These are phyloP conservation scores for Paramormyrops kingsleyae DNA, from an alignment of 2,113 vertebrate species.

Conservation along the genomic window DNA sequence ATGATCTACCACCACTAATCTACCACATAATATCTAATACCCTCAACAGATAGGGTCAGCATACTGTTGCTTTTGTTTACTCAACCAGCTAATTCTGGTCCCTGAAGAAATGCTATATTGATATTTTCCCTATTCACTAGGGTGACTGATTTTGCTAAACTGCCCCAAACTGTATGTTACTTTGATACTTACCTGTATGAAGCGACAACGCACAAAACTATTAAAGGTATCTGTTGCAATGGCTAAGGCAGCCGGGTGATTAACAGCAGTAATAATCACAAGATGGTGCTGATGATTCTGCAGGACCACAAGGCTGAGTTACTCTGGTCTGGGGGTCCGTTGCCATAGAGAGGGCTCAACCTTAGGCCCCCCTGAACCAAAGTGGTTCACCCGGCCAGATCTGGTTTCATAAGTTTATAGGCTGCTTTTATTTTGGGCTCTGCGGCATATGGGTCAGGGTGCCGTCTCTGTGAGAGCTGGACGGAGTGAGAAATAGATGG, in stretches of 20 bases:
- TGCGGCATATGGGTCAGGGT: slow-evolving; percentile 13
- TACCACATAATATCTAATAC: not conserved
- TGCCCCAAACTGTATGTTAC: not conserved
- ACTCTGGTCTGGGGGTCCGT: slow-evolving; percentile 8
- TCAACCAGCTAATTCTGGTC: not conserved
- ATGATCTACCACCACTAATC: not conserved
- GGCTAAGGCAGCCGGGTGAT: not conserved
- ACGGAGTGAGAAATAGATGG: not conserved
- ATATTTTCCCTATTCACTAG: not conserved
- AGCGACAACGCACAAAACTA: not conserved
- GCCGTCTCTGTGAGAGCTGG: slow-evolving; percentile 2
- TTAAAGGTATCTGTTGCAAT: not conserved
- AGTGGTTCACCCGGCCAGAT: slow-evolving; percentile 9
- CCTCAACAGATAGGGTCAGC: not conserved
- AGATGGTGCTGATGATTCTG: not conserved
- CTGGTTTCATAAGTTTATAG: slow-evolving; percentile 34
- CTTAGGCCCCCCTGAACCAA: not conserved
- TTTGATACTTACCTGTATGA: not conserved
- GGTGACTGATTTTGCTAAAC: not conserved
- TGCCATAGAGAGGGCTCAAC: slow-evolving; percentile 16
- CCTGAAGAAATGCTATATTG: not conserved
- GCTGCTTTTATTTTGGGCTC: slow-evolving; percentile 32
- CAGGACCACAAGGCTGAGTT: not conserved
- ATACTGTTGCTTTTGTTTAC: not conserved
- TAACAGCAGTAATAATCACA: not conserved